Conservation (phyloP, 2,113 vertebrate species). For the Misgurnus anguillicaudatus region DNA sequence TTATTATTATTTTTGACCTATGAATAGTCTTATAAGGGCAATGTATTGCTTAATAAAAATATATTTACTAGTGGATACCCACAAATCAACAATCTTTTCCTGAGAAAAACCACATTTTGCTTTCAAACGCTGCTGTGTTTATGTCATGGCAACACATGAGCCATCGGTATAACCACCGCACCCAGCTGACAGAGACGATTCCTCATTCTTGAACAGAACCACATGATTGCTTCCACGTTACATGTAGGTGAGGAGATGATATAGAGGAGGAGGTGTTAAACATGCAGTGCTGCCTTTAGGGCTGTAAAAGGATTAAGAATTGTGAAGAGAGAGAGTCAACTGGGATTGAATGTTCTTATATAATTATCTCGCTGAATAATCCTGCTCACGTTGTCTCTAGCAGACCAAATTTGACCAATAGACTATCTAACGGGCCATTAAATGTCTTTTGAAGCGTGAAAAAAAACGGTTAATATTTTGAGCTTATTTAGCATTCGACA, state of each 20-base stretch:
- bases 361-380: slow-evolving; percentile 53
- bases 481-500: too few relatives aligned
- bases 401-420: not conserved
- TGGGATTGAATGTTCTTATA: slow-evolving; percentile 47
- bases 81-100: not conserved
- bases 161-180: too few relatives aligned
- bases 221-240: slow-evolving; percentile 8
- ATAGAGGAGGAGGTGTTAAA: not conserved
- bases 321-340: slow-evolving; percentile 22
- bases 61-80: not conserved
- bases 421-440: too few relatives aligned
- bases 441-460: too few relatives aligned
- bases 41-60: too few relatives aligned
- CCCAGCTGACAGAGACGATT: not conserved
- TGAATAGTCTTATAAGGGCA: too few relatives aligned
- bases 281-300: not conserved
- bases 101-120: not conserved
- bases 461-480: too few relatives aligned
- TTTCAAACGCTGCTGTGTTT: not conserved
- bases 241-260: slow-evolving; percentile 16
- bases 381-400: slow-evolving; percentile 36
- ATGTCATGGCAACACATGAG: not conserved
- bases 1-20: too few relatives aligned
- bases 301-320: not conserved
- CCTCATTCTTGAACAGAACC: too few relatives aligned